phyloP scores from a whole-genome alignment of 2,888 invertebrate genomes.

The Ornithoptera alexandrae region DNA sequence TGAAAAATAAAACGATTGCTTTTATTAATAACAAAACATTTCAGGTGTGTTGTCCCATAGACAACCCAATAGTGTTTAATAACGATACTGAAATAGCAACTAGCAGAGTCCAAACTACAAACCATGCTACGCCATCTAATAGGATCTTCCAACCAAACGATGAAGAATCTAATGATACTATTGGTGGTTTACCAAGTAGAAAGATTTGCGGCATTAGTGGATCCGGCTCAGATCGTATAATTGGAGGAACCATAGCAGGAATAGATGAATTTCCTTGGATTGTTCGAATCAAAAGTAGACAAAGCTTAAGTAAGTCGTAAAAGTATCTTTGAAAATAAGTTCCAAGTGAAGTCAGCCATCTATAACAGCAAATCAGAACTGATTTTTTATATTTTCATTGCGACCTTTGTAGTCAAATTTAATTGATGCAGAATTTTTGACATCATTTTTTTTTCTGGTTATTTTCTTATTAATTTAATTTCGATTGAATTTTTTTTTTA shows the following conservation, averaged over 20 bases:
- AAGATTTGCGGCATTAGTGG: slow-evolving; percentile 47
- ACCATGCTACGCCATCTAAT: not conserved
- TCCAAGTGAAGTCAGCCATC: not conserved
- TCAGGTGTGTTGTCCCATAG: slow-evolving; percentile 39
- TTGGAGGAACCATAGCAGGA: slow-evolving; percentile 71
- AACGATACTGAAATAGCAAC: slow-evolving; percentile 19
- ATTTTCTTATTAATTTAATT: too few relatives aligned
- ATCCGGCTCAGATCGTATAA: slow-evolving; percentile 56
- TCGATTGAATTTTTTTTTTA: too few relatives aligned
- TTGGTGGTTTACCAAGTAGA: slow-evolving; percentile 47
- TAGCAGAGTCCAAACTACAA: slow-evolving; percentile 7
- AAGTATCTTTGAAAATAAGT: slow-evolving; percentile 20
- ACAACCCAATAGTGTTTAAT: slow-evolving; percentile 14
- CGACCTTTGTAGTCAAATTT: too few relatives aligned
- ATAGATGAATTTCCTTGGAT: slow-evolving; percentile 82
- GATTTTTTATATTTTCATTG: too few relatives aligned
- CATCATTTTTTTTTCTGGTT: too few relatives aligned
- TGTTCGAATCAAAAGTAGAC: slow-evolving; percentile 76
- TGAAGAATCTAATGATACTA: not conserved
- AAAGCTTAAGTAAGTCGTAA: not conserved
- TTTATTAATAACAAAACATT: not conserved
- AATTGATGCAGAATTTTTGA: too few relatives aligned
- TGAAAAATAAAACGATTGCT: not conserved
- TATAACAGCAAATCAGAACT: too few relatives aligned
- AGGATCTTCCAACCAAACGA: not conserved